These are phyloP conservation scores for Haemorhous mexicanus DNA, from an alignment of 2,113 vertebrate species.

Conservation along the genomic window DNA sequence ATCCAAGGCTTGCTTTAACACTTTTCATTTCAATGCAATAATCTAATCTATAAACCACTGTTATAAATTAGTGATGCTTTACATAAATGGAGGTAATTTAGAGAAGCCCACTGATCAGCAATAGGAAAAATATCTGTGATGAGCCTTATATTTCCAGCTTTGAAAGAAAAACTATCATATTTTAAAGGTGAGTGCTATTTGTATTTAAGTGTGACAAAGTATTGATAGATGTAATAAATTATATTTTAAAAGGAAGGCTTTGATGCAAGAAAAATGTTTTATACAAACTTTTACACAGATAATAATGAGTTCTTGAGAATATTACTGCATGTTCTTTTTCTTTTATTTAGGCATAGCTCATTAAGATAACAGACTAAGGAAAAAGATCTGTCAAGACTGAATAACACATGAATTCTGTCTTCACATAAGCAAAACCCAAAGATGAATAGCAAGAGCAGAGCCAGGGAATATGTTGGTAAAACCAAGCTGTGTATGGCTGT, in stretches of 20 bases:
- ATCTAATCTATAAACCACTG: neutral
- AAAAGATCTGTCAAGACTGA: neutral
- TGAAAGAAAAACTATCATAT: neutral
- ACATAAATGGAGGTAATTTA: neutral
- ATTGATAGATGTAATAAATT: neutral
- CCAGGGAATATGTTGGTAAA: neutral
- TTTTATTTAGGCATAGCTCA: neutral
- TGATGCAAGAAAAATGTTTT: neutral
- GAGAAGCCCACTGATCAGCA: neutral
- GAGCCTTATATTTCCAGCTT: neutral
- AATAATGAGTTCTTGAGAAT: neutral
- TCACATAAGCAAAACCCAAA: neutral
- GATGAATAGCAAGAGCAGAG: neutral
- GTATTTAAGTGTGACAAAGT: neutral
- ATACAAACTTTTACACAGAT: neutral
- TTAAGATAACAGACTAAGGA: neutral
- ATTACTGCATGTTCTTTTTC: neutral
- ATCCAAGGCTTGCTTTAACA: neutral
- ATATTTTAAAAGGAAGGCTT: neutral
- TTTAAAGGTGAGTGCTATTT: neutral
- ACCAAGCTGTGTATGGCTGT: neutral
- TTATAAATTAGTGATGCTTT: neutral
- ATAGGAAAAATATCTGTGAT: neutral
- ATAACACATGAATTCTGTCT: neutral
- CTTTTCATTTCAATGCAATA: neutral